Base-by-base conservation (phyloP, 2,113 vertebrate genomes). In the Nesospiza acunhae region DNA sequence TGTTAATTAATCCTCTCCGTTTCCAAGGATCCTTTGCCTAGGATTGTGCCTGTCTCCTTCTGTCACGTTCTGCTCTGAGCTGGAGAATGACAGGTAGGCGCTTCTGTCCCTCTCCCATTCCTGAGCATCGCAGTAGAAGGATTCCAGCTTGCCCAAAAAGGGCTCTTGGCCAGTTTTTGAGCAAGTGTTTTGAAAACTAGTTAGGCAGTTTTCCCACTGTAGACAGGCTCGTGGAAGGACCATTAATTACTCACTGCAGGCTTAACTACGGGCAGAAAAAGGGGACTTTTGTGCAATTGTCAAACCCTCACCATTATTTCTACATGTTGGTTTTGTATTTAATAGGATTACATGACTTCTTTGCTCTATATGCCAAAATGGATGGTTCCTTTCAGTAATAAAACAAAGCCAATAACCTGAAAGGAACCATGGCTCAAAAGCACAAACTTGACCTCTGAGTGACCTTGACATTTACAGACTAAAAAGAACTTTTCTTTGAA, bases 371-470 rank as follows among this genome's bases (percentile, higher is more conserved):
- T 90, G 94, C 89, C 87, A 96, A 96, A 98, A 98, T 95, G 96
- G 97, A 97, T 96, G 97, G 97, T 92, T 98, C 93, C 87, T 96
- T 97, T 98, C 96, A 97, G 96, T 95, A 95, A 97, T 97, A 97
- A 98, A 98, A 97, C 97, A 90, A 96, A 97, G 89, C 91, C 96
- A 96, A 97, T 97, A 96, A 96, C 50, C 82, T 96, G 96, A 98
- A 97, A 97, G 91, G 94, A 90, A 89, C 96, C 94, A 95, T 5
- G 5, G 87, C 97, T 97, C 96, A 96, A 95, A 97, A 95, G 95
- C 92, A 97, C 89, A 92, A 97, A 92, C 64, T 82, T 97, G 97
- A 97, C 98, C 98, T 97, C 94, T 82, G 75, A 83, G 90, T 97
- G 98, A 98, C 97, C 97, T 98, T 98, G 96, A 97, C 94, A 86